Conservation (phyloP, 2,113 vertebrate species). For the Nannospalax galili region DNA sequence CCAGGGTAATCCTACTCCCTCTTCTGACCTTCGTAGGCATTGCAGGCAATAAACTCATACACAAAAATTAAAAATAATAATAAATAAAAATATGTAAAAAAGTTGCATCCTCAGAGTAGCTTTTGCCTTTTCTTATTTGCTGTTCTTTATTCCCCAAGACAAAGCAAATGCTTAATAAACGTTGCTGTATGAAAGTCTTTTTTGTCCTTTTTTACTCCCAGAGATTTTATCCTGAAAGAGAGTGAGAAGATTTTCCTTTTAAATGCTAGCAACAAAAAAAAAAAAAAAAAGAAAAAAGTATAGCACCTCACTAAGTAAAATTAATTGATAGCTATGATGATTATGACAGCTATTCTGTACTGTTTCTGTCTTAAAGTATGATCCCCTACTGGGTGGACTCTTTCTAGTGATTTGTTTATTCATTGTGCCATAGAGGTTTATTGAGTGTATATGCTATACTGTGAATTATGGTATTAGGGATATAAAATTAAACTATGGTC, state of each 20-base stretch:
- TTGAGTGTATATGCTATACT: background rate
- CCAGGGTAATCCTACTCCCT: too few species aligned
- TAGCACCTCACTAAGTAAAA: too few species aligned
- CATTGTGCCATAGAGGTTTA: background rate
- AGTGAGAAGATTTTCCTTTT: background rate
- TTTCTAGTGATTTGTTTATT: too few species aligned
- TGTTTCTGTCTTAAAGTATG: background rate
- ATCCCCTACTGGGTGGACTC: background rate
- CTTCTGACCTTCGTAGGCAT: too few species aligned
- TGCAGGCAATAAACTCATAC: too few species aligned
- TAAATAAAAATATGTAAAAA: too few species aligned
- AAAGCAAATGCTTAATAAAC: background rate
- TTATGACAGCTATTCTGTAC: background rate
- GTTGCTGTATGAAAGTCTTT: background rate
- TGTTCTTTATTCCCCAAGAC: background rate
- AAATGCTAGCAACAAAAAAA: too few species aligned
- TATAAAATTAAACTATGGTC: background rate
- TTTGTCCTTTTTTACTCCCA: background rate
- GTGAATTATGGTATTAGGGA: background rate
- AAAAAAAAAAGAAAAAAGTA: too few species aligned
- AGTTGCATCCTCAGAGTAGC: background rate
- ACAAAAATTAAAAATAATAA: too few species aligned
- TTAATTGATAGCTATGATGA: background rate
- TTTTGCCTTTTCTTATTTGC: slow-evolving; percentile 29
- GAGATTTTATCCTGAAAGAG: slow-evolving; percentile 34